phyloP scores from a whole-genome alignment of 2,888 invertebrate species.

The Endomychus coccineus region DNA sequence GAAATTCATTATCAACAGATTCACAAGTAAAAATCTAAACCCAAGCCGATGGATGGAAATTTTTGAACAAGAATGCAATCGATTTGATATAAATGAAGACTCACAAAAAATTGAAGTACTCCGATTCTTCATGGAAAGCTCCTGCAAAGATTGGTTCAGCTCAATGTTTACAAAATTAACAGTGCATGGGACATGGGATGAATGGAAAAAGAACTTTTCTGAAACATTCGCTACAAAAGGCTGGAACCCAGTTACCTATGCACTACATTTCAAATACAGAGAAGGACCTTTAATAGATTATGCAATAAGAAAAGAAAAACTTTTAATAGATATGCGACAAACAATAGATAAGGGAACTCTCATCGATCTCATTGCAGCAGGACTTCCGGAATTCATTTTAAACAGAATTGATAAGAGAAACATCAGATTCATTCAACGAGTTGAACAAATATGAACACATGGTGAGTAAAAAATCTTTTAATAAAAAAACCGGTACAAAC shows the following conservation, averaged over 20 bases:
- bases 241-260: constrained; percentile 25
- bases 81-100: constrained; percentile 17
- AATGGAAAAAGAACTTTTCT: constrained; percentile 27
- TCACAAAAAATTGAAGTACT: constrained; percentile 19
- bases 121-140: constrained; percentile 19
- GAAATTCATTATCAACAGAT: constrained; percentile 20
- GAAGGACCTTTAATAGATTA: constrained; percentile 27
- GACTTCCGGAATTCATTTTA: no score
- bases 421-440: no score
- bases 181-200: constrained; percentile 21
- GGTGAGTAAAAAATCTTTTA: no score
- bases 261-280: constrained; percentile 24
- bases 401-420: no score
- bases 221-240: constrained; percentile 26
- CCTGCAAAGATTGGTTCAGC: constrained; percentile 23
- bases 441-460: no score
- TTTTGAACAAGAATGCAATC: constrained; percentile 24
- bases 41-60: constrained; percentile 20
- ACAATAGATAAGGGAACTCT: no score
- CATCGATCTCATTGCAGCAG: no score
- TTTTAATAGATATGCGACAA: no score
- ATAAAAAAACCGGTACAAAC: no score
- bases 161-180: constrained; percentile 20
- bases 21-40: constrained; percentile 21
- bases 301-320: constrained; percentile 25